Evolutionary conservation across 1,140 invertebrate genomes (phyloP), one percentile per base, ranked within the genome.

Genomic region (Drosophila trapezifrons): DNA sequence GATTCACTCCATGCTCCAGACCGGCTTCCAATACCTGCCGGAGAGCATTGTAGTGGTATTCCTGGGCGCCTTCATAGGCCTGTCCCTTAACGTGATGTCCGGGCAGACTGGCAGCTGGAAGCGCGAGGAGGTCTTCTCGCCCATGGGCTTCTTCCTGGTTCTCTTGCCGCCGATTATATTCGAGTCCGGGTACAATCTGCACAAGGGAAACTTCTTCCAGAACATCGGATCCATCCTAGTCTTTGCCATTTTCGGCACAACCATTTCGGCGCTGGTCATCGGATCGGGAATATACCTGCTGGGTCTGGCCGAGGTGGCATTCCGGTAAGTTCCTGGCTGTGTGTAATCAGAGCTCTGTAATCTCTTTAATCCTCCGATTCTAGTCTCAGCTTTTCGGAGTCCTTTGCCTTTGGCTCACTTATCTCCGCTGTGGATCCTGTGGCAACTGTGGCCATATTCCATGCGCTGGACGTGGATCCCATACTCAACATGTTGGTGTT

Each of bases 361-460:
- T 43, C 6, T 6, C 6, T 27, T 9, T 43, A 42, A n/a, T 4
- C 1, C 35, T 15, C 2, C 38, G 3, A 18, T 40, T 27, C 13
- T 38, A 91, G 91, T 4, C 76, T 92, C 0, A 79, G 81, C 92
- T 98, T 99, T 92, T 96, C 98, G 2, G 98, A 99, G 92, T 99
- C 98, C 74, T 99, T 99, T 95, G 98, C 98, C 1, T 99, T 99
- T 94, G 98, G 98, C 5, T 99, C 98, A 3, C 70, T 92, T 1
- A 99, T 99, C 91, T 99, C 98, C n/a, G 98, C 98, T 54, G 98
- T 99, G 15, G 98, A 99, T 94, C 98, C 98, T 5, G 98, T 99
- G 8, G 98, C 98, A 13, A 99, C 98, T 0, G 95, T 99, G 42
- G 98, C 99, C 4, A 99, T 99, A 78, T 99, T 99, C 91, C 97